Evolutionary conservation across 1,140 invertebrate species (phyloP), one percentile per base, ranked within the genome.

Genomic region (Cepaea nemoralis): DNA sequence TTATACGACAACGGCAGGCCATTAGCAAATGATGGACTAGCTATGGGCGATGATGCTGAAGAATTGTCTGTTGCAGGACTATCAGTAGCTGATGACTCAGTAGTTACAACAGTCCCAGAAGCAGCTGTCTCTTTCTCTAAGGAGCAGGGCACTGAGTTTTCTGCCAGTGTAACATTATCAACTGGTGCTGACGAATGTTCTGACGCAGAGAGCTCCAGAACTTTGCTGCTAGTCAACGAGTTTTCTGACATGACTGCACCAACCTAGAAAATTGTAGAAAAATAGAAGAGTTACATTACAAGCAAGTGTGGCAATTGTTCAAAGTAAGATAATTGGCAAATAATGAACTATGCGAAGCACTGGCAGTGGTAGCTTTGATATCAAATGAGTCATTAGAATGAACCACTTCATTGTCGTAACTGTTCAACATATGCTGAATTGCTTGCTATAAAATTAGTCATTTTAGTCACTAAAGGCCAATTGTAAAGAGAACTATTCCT

Each of bases 1-100:
- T 89, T 89, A 69, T 88, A 89, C 16, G 88, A 80, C 24, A 80
- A 35, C 6, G 78, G 78, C 42, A 80, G 33, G n/a, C 78, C 67
- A 19, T 48, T 33, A 37, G 27, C 31, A 14, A 48, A 27, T 33
- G 77, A 67, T 35, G 78, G 45, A 22, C 27, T 27, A 69, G 40
- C 0, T 35, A 66, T 33, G 50, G 78, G 10, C 14, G 31, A 27
- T 12, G 16, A 3, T 35, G 42, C 39, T 5, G 77, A 12, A 8
- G 77, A 1, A n/a, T 33, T 27, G 16, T 67, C 22, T 24, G 78
- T 6, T 31, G n/a, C 27, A 63, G 59, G 37, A 71, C 35, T 2
- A 3, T 39, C 37, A 71, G 69, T 1, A 39, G 69, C 19, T 33
- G 67, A 31, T 2, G 67, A 69, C n/a, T 37, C 67, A 8, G 69